Conservation (phyloP, 92 coral and sea anemone genomes). For the Porites divaricata region DNA sequence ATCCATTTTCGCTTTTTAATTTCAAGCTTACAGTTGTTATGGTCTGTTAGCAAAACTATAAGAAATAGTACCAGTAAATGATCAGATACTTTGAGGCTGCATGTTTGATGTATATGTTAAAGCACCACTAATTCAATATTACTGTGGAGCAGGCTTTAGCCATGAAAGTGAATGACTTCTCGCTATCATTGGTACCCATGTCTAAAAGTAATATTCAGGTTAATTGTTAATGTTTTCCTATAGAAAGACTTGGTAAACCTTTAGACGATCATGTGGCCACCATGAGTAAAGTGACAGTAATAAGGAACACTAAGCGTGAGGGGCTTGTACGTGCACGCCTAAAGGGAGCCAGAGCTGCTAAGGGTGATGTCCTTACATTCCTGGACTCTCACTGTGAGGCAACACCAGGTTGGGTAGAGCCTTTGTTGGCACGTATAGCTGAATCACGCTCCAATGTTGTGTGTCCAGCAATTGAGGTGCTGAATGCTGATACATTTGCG, state of each 20-base stretch:
- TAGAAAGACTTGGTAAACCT: conserved; percentile 90
- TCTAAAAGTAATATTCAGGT: too few species aligned
- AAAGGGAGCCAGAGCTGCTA: conserved; percentile 87
- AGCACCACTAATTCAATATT: too few species aligned
- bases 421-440: conserved; percentile 94
- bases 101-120: too few species aligned
- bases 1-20: too few species aligned
- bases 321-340: conserved; percentile 97
- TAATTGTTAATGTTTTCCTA: not conserved
- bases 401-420: conserved; percentile 99
- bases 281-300: conserved; percentile 84
- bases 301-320: conserved; percentile 92
- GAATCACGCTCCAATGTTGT: conserved; percentile 85
- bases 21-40: too few species aligned
- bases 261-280: conserved; percentile 82
- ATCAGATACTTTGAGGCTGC: too few species aligned
- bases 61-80: too few species aligned
- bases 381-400: conserved; percentile 99
- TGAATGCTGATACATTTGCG: conserved; percentile 97
- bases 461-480: conserved; percentile 98
- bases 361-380: conserved; percentile 94
- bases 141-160: too few species aligned
- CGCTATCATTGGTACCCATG: not conserved
- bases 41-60: too few species aligned
- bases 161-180: not conserved